A percentile compares a stretch with the other conserved stretches of the same genome.
These are phyloP conservation scores for Chymomyza amoena DNA, from an alignment of 2,888 invertebrate genomes.

Conservation along the genomic window DNA sequence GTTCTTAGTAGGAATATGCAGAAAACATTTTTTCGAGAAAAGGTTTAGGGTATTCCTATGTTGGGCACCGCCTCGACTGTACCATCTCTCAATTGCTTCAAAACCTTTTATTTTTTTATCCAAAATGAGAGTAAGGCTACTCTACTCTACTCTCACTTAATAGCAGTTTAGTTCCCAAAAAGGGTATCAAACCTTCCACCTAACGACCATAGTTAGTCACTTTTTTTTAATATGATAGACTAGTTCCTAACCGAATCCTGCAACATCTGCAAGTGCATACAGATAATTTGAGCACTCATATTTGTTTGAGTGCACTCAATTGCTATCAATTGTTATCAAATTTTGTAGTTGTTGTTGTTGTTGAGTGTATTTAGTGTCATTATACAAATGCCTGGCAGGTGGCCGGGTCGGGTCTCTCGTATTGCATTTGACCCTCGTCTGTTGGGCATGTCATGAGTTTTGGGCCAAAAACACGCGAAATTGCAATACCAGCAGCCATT, in stretches of 20 bases:
- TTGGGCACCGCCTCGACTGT: too few species aligned
- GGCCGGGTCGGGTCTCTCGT: background rate
- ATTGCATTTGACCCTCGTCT: background rate
- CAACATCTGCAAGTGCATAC: background rate
- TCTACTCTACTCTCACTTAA: too few species aligned
- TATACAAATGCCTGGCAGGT: conserved; percentile 22
- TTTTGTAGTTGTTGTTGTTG: conserved; percentile 1
- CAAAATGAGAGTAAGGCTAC: too few species aligned
- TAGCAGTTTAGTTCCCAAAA: too few species aligned
- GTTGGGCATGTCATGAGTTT: conserved; percentile 9
- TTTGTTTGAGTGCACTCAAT: background rate
- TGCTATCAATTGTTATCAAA: background rate
- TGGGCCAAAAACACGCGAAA: conserved; percentile 6
- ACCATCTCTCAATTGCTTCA: too few species aligned
- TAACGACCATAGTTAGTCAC: too few species aligned
- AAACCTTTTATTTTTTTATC: too few species aligned
- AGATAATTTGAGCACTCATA: background rate
- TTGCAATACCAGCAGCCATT: conserved; percentile 4
- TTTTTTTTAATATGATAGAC: too few species aligned
- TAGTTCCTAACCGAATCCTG: background rate
- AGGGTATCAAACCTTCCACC: too few species aligned
- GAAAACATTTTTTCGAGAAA: too few species aligned
- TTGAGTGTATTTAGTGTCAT: background rate
- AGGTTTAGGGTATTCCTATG: too few species aligned
- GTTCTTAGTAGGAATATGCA: too few species aligned